Evolutionary conservation across 1,140 invertebrate genomes (phyloP).

Genomic region (Himalopsyche phryganea): DNA sequence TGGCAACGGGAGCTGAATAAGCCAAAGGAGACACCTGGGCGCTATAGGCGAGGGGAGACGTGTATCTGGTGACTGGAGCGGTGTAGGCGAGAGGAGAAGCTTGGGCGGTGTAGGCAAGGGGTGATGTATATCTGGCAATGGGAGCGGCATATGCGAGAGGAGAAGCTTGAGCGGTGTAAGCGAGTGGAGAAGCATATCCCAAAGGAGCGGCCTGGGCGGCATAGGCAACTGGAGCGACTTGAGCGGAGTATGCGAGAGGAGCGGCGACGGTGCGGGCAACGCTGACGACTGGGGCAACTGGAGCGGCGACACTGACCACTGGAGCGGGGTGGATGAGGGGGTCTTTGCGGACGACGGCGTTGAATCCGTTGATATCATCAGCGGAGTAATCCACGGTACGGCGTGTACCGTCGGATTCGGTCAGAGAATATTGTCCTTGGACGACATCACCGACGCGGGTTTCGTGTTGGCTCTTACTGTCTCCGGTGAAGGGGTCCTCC

Average conservation of each 20-base stretch:
- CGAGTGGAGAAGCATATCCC: constrained; percentile 29
- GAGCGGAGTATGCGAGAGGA: constrained; percentile 47
- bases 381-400: constrained; percentile 59
- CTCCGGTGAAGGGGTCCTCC: constrained; percentile 58
- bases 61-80: constrained; percentile 26
- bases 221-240: constrained; percentile 11
- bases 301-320: constrained; percentile 33
- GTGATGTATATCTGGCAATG: too few species aligned
- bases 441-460: constrained; percentile 59
- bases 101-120: constrained; percentile 7
- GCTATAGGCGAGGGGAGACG: constrained; percentile 21
- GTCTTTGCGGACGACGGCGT: constrained; percentile 34
- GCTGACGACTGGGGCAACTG: constrained; percentile 44
- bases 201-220: constrained; percentile 30
- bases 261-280: too few species aligned
- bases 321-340: constrained; percentile 39
- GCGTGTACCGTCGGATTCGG: constrained; percentile 57
- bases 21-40: constrained; percentile 35
- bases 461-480: constrained; percentile 60
- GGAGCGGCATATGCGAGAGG: constrained; percentile 27
- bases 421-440: constrained; percentile 57
- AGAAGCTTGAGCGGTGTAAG: constrained; percentile 31
- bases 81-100: constrained; percentile 7
- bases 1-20: constrained; percentile 34
- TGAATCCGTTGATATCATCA: constrained; percentile 56